Conservation (phyloP, 2,113 vertebrate genomes). For the Alouatta palliata region DNA sequence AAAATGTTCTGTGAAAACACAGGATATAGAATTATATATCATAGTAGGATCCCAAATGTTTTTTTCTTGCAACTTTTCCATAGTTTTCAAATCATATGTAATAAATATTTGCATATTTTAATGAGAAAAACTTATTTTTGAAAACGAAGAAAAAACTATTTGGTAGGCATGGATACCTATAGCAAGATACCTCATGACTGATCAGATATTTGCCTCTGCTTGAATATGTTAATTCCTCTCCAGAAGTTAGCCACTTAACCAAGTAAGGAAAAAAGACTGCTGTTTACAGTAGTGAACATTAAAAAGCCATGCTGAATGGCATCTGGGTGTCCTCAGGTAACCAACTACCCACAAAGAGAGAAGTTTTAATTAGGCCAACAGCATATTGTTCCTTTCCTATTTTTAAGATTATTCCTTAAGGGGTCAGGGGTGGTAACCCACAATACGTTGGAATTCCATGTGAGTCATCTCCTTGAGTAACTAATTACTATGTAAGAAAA, state of each 20-base stretch:
- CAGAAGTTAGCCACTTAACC: background rate
- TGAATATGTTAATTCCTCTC: background rate
- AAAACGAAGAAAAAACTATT: background rate
- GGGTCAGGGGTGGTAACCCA: background rate
- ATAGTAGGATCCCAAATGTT: background rate
- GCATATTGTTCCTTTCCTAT: background rate
- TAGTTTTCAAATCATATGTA: background rate
- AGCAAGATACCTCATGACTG: background rate
- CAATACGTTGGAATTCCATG: background rate
- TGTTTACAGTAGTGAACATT: background rate
- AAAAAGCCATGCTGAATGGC: background rate
- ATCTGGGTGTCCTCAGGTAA: background rate
- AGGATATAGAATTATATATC: background rate
- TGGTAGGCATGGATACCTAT: background rate
- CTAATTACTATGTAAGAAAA: background rate
- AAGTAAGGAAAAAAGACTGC: background rate
- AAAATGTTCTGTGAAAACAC: background rate
- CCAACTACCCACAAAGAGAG: background rate
- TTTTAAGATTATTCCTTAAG: background rate
- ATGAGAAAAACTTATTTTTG: conserved; percentile 24
- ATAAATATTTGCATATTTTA: background rate
- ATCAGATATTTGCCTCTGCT: background rate
- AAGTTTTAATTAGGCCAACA: background rate
- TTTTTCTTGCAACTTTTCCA: background rate
- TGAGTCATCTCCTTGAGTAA: conserved; percentile 16